phyloP scores from a whole-genome alignment of 2,797 vertebrate genomes.

The Xiphophorus birchmanni region DNA sequence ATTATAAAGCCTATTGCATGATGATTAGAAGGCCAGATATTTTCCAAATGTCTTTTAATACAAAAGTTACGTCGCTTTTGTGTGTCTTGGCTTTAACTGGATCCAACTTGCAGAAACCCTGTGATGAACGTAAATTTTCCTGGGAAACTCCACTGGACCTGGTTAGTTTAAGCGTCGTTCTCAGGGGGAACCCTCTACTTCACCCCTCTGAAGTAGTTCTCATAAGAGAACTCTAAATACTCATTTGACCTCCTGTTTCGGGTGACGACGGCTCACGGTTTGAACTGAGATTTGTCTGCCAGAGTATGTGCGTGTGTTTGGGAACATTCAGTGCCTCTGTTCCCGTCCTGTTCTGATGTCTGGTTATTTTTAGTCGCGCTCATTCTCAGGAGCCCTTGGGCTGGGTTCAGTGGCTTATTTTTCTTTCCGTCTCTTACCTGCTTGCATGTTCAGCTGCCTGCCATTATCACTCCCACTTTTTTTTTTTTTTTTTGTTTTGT shows the following conservation, averaged over 20 bases:
- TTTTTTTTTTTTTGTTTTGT: not conserved
- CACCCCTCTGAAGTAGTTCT: not conserved
- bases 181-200: conserved; percentile 11
- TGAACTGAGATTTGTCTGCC: conserved; percentile 40
- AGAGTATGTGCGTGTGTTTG: conserved; percentile 32
- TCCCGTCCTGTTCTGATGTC: conserved; percentile 56
- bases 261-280: conserved; percentile 28
- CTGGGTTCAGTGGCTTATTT: conserved; percentile 66
- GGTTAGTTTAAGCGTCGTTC: not conserved
- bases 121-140: conserved; percentile 3
- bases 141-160: not conserved
- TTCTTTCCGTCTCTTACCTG: conserved; percentile 60
- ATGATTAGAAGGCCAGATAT: not conserved
- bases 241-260: conserved; percentile 15
- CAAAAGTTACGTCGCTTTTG: not conserved
- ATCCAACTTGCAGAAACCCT: not conserved
- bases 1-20: not conserved
- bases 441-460: conserved; percentile 27
- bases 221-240: not conserved
- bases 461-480: conserved; percentile 20
- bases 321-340: conserved; percentile 68
- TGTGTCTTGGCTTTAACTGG: not conserved
- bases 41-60: not conserved
- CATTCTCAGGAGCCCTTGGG: conserved; percentile 66
- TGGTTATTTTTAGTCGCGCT: conserved; percentile 73